A percentile compares a stretch with the other conserved stretches of the same genome.
Conservation (phyloP, 2,888 invertebrate species). For the Mythimna impura region DNA sequence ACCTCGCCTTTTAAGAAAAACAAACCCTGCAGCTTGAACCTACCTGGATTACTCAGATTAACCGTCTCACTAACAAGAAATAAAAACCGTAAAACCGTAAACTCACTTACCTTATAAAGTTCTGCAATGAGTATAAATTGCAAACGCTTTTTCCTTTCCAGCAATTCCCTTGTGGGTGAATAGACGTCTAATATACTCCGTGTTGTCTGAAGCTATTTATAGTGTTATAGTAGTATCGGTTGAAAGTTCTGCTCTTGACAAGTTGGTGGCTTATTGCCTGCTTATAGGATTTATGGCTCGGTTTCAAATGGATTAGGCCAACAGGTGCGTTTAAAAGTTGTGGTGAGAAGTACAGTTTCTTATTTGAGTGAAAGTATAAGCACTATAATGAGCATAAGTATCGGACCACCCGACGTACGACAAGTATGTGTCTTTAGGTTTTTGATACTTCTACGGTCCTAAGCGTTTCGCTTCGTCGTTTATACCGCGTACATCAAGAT, state of each 20-base stretch:
- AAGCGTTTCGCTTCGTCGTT: too few relatives aligned
- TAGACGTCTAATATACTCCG: constrained; percentile 44
- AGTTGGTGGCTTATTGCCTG: constrained; percentile 48
- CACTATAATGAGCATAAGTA: too few relatives aligned
- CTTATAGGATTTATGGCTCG: constrained; percentile 31
- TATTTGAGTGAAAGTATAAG: background rate
- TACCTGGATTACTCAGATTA: constrained; percentile 28
- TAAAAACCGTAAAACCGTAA: constrained; percentile 43
- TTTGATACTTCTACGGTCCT: too few relatives aligned
- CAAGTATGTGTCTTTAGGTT: too few relatives aligned
- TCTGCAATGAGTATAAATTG: constrained; percentile 56
- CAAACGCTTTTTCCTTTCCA: constrained; percentile 41
- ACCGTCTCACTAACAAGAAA: constrained; percentile 34
- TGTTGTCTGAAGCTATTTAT: constrained; percentile 42
- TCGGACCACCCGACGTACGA: too few relatives aligned
- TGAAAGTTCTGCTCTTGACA: constrained; percentile 43
- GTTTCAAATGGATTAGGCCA: constrained; percentile 41
- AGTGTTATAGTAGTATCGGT: constrained; percentile 30
- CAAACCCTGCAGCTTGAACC: background rate
- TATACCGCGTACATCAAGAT: too few relatives aligned
- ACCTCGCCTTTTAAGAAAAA: background rate
- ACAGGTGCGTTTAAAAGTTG: constrained; percentile 38
- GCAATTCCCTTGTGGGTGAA: constrained; percentile 42
- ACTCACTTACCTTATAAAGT: constrained; percentile 48
- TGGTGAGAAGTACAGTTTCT: constrained; percentile 2